A percentile compares a stretch with the other conserved stretches of the same genome.
phyloP scores from a whole-genome alignment of 2,797 vertebrate genomes.

The Hozukius guyotensis region DNA sequence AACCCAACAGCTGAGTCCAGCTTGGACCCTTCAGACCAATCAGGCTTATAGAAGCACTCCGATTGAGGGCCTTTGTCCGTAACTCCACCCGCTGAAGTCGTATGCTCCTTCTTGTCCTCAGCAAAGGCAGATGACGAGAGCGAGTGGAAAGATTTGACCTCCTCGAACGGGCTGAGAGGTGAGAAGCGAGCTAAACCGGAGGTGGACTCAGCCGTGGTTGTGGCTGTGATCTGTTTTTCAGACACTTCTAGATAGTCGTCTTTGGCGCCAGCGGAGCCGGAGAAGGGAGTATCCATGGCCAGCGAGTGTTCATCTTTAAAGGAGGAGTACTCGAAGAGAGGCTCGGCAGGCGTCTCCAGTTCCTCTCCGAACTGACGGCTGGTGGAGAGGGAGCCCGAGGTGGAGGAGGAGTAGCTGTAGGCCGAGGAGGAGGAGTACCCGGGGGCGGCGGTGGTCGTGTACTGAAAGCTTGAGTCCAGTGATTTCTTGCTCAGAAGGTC shows the following conservation, averaged over 20 bases:
- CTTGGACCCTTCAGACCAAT: conserved; percentile 73
- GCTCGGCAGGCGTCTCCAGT: conserved; percentile 81
- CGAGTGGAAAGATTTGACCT: conserved; percentile 79
- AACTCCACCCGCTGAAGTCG: conserved; percentile 55
- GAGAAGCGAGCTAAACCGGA: conserved; percentile 85
- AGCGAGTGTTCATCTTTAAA: conserved; percentile 85
- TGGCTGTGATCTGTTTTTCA: conserved; percentile 79
- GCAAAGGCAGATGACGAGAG: conserved; percentile 66
- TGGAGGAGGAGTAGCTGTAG: conserved; percentile 87
- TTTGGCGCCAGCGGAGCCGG: conserved; percentile 77
- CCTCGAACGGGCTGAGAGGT: conserved; percentile 83
- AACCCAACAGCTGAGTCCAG: conserved; percentile 64
- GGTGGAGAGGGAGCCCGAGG: conserved; percentile 88
- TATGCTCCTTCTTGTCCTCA: conserved; percentile 77
- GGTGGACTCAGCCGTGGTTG: conserved; percentile 80
- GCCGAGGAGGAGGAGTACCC: conserved; percentile 87
- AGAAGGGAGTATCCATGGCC: conserved; percentile 75
- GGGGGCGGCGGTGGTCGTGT: conserved; percentile 77
- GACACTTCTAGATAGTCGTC: conserved; percentile 95
- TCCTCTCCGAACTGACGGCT: conserved; percentile 87
- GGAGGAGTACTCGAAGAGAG: conserved; percentile 86
- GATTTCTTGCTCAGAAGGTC: conserved; percentile 71
- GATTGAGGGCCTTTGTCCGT: conserved; percentile 80
- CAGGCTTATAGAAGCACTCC: conserved; percentile 84
- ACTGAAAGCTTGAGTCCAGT: conserved; percentile 84